Percentiles rank a stretch among this genome's conserved stretches.
These are phyloP conservation scores for Pipistrellus pygmaeus DNA, from an alignment of 2,797 vertebrate genomes.

Conservation along the genomic window DNA sequence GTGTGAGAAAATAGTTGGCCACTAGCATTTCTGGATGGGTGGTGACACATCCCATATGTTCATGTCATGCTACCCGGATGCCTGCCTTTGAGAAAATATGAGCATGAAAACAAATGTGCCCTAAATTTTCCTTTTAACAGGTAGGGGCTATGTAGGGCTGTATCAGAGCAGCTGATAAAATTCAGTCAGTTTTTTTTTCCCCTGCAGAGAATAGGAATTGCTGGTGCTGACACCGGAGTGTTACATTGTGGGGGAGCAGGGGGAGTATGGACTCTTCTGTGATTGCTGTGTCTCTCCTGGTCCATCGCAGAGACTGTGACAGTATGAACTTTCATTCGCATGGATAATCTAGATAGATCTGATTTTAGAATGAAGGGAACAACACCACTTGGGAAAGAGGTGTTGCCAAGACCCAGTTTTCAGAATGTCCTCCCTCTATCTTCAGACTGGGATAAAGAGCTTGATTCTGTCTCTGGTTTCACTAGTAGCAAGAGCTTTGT, in stretches of 20 bases:
- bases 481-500: neutral
- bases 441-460: neutral
- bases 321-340: neutral
- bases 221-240: neutral
- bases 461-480: neutral
- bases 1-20: neutral
- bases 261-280: too few relatives aligned
- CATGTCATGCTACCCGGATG: neutral
- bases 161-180: neutral
- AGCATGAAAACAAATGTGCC: neutral
- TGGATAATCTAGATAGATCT: neutral
- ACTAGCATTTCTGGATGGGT: neutral
- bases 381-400: neutral
- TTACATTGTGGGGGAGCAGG: neutral
- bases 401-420: neutral
- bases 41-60: neutral
- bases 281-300: neutral
- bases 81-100: neutral
- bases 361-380: neutral
- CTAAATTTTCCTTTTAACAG: neutral
- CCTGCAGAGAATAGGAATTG: neutral
- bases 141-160: neutral
- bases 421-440: neutral
- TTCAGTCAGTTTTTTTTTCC: neutral
- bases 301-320: neutral